A percentile compares a stretch with the other conserved stretches of the same genome.
phyloP scores from a whole-genome alignment of 1,140 invertebrate genomes.

The Anastatus disparis region DNA sequence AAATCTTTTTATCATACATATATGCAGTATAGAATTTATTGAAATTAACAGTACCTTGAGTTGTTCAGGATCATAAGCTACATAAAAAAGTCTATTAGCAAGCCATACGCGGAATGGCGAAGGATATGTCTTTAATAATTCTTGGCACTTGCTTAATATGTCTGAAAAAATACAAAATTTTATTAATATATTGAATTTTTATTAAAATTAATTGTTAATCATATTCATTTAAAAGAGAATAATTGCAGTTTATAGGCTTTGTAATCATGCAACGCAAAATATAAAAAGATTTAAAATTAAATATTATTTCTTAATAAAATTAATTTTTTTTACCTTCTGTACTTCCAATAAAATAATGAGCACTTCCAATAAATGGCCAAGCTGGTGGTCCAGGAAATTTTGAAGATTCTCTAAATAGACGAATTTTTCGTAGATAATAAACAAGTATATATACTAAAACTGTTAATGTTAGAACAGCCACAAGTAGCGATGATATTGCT shows the following conservation, averaged over 20 bases:
- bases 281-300: too few species aligned
- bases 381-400: conserved; percentile 66
- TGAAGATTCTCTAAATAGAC: conserved; percentile 53
- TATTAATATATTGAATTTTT: background rate
- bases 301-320: background rate
- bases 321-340: conserved; percentile 60
- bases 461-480: background rate
- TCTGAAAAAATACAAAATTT: conserved; percentile 34
- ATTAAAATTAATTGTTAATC: background rate
- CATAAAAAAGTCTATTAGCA: conserved; percentile 55
- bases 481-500: background rate
- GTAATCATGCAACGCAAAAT: too few species aligned
- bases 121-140: conserved; percentile 42
- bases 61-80: conserved; percentile 62
- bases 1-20: too few species aligned
- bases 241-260: too few species aligned
- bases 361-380: conserved; percentile 71
- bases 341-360: conserved; percentile 65
- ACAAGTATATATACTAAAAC: background rate
- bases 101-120: conserved; percentile 54
- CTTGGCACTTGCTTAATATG: conserved; percentile 41
- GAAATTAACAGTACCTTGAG: conserved; percentile 54
- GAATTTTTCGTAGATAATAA: conserved; percentile 38
- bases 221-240: too few species aligned
- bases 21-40: too few species aligned